These are phyloP conservation scores for Phortica variegata DNA, from an alignment of 1,140 invertebrate genomes.

Conservation along the genomic window DNA sequence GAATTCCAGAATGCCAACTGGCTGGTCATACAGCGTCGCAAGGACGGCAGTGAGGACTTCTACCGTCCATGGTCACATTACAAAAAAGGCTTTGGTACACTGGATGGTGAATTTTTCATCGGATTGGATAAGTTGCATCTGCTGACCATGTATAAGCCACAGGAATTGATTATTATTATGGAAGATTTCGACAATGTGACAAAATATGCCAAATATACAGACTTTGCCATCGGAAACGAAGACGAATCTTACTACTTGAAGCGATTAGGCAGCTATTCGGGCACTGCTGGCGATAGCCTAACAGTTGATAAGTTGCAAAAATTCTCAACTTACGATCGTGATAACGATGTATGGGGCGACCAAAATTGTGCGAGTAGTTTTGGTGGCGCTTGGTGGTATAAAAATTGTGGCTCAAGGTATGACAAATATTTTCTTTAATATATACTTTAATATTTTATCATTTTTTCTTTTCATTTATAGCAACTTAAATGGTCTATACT, in stretches of 20 bases:
- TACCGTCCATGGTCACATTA: slow-evolving; percentile 64
- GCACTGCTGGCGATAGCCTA: slow-evolving; percentile 68
- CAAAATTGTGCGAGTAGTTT: slow-evolving; percentile 66
- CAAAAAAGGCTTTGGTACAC: slow-evolving; percentile 63
- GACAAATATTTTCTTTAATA: too few relatives aligned
- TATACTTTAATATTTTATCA: not conserved
- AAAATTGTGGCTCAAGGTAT: slow-evolving; percentile 28
- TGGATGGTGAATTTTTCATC: slow-evolving; percentile 64
- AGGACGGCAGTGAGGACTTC: slow-evolving; percentile 64
- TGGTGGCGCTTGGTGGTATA: slow-evolving; percentile 66
- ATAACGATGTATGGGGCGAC: slow-evolving; percentile 69
- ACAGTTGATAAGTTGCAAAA: slow-evolving; percentile 66
- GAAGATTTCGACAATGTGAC: slow-evolving; percentile 60
- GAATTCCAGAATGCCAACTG: slow-evolving; percentile 60
- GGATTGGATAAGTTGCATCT: slow-evolving; percentile 61
- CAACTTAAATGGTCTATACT: slow-evolving; percentile 1
- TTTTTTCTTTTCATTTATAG: not conserved
- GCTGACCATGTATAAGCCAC: slow-evolving; percentile 61
- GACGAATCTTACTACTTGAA: slow-evolving; percentile 64
- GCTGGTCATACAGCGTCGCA: slow-evolving; percentile 64
- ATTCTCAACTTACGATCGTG: slow-evolving; percentile 70
- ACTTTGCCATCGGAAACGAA: slow-evolving; percentile 65
- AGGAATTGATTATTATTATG: slow-evolving; percentile 65
- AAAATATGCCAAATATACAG: slow-evolving; percentile 63
- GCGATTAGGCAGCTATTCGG: slow-evolving; percentile 64